Evolutionary conservation across 2,888 invertebrate species (phyloP), one percentile per base, ranked within the genome.

Genomic region (Drosophila borborema): DNA sequence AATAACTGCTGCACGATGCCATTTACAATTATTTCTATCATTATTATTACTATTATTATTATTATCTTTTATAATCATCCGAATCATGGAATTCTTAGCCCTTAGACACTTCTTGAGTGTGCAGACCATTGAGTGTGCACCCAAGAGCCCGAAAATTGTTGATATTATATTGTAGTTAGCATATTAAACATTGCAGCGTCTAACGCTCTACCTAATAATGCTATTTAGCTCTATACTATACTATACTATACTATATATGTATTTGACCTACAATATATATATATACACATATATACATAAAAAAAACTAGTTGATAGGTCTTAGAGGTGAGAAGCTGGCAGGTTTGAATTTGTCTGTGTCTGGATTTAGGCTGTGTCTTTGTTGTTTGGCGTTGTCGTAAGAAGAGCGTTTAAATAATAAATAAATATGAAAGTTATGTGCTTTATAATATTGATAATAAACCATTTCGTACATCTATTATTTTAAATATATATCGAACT

Each of bases 291-390:
- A 64, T 28, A 43, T 56, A 64, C 20, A 43, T 55, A 34, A 66
- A 64, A 80, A 58, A 77, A 23, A 65, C 46, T 86, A 86, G 85
- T 66, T 64, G 28, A 43, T 84, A 87, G 84, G 66, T 49, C 63
- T 51, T 80, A 76, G 76, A 82, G 73, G 74, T 76, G 85, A 74
- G 73, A 80, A 86, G 75, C 75, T 84, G 72, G 69, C 72, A 81
- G 77, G 70, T 73, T 80, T 78, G 80, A 64, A 76, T 70, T 40
- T 64, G 70, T 77, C 61, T 74, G 87, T 86, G 80, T 79, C 79
- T 83, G 84, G 82, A 73, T 85, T 77, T 76, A 89, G 89, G 89
- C 89, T 89, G 89, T 89, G 90, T 89, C 74, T 77, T 85, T 86
- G 72, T 88, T 88, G 84, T 84, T 86, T 89, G 89, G 86, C 79